Evolutionary conservation across 64 coral and sea anemone species (phyloP).

Genomic region (Porites lutea): DNA sequence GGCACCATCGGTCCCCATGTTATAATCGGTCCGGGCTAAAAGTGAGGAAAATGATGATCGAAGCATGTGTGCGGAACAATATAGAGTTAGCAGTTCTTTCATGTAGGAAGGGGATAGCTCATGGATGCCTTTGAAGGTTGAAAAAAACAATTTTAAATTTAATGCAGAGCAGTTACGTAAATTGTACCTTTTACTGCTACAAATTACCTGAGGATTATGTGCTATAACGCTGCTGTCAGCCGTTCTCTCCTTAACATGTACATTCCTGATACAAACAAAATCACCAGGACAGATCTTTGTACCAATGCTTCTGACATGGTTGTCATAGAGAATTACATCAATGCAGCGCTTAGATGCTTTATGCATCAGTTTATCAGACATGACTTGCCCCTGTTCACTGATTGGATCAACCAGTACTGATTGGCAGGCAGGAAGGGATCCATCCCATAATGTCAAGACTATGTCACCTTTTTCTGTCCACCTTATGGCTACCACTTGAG

Average conservation of each 20-base stretch:
- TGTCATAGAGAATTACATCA: conserved; percentile 33
- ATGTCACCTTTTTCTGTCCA: not conserved
- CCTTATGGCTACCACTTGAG: conserved; percentile 50
- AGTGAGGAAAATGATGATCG: not conserved
- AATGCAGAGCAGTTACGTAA: not conserved
- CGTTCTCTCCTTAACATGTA: conserved; percentile 32
- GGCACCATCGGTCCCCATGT: not conserved
- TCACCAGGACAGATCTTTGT: conserved; percentile 30
- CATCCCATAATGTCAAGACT: conserved; percentile 65
- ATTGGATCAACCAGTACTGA: conserved; percentile 33
- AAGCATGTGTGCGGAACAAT: not conserved
- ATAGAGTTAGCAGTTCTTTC: not conserved
- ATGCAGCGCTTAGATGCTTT: conserved; percentile 1
- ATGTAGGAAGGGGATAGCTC: not conserved
- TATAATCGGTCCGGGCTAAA: not conserved
- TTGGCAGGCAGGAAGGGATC: conserved; percentile 31
- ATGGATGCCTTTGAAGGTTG: not conserved
- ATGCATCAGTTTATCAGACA: not conserved
- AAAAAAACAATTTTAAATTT: conserved; percentile 24
- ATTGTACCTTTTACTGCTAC: not conserved
- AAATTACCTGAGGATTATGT: not conserved
- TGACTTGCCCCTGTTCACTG: not conserved
- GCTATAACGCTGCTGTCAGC: not conserved
- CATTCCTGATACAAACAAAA: conserved; percentile 62
- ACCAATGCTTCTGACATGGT: conserved; percentile 26